Percentiles rank a stretch among this genome's conserved stretches.
Conservation (phyloP, 2,888 invertebrate genomes). For the Agelastica alni region DNA sequence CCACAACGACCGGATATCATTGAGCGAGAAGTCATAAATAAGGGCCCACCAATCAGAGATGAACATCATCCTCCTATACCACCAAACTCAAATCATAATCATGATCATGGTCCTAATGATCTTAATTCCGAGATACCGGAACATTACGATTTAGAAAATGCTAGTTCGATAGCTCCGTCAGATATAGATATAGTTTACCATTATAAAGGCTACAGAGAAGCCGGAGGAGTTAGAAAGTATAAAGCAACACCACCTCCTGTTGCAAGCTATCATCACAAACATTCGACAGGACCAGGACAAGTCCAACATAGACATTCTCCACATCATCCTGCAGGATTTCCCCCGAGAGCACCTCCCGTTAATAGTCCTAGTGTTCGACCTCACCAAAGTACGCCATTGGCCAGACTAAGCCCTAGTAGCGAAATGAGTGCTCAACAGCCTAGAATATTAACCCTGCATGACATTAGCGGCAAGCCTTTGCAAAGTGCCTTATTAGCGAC, state of each 20-base stretch:
- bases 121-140: conserved; percentile 82
- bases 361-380: conserved; percentile 64
- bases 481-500: conserved; percentile 89
- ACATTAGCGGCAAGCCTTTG: conserved; percentile 90
- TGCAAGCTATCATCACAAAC: conserved; percentile 78
- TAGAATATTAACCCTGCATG: conserved; percentile 88
- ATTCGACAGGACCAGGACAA: conserved; percentile 66
- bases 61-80: conserved; percentile 82
- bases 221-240: conserved; percentile 81
- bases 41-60: conserved; percentile 78
- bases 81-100: conserved; percentile 71
- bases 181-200: conserved; percentile 97
- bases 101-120: conserved; percentile 72
- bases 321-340: conserved; percentile 76
- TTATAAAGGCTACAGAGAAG: conserved; percentile 88
- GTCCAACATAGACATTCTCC: conserved; percentile 80
- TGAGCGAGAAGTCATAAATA: conserved; percentile 84
- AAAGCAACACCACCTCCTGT: conserved; percentile 85
- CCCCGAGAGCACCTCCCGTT: conserved; percentile 69
- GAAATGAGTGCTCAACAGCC: conserved; percentile 91
- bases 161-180: conserved; percentile 95
- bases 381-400: conserved; percentile 89
- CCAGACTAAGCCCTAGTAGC: conserved; percentile 88
- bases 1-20: conserved; percentile 93
- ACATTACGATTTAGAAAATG: conserved; percentile 95